Evolutionary conservation across 2,888 invertebrate species (phyloP).

Genomic region (Lasioglossum calceatum): DNA sequence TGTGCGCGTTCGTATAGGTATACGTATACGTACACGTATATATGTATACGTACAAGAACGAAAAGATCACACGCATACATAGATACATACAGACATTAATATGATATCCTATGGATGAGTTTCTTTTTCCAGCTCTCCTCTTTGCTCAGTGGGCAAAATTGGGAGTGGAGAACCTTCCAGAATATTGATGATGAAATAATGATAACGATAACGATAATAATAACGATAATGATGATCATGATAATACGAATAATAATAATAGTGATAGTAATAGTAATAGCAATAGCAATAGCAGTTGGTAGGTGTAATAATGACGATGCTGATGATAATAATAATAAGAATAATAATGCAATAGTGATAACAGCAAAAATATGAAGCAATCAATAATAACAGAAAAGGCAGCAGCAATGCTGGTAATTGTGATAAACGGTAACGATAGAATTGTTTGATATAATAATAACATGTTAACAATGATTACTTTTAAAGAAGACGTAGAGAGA

Average conservation of each 20-base stretch:
- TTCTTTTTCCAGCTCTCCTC: conserved; percentile 94
- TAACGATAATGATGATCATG: background rate
- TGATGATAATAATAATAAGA: background rate
- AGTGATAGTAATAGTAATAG: background rate
- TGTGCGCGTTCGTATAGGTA: background rate
- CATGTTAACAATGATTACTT: background rate
- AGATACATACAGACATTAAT: conserved; percentile 74
- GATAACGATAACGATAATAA: background rate
- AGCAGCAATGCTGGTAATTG: background rate
- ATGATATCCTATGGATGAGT: conserved; percentile 83
- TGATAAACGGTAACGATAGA: background rate
- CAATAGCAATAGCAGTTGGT: background rate
- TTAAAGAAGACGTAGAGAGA: background rate
- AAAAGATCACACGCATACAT: conserved; percentile 6
- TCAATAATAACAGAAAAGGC: background rate
- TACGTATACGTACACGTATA: background rate
- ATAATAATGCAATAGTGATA: background rate
- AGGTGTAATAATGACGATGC: background rate
- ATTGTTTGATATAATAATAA: background rate
- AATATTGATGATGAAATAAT: conserved; percentile 67
- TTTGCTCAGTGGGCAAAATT: conserved; percentile 93
- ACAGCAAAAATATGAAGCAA: background rate
- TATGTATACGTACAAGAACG: background rate
- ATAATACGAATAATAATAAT: background rate
- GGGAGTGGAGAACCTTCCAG: conserved; percentile 85